Evolutionary conservation across 2,888 invertebrate genomes (phyloP).

Genomic region (Epinotia brunnichana): DNA sequence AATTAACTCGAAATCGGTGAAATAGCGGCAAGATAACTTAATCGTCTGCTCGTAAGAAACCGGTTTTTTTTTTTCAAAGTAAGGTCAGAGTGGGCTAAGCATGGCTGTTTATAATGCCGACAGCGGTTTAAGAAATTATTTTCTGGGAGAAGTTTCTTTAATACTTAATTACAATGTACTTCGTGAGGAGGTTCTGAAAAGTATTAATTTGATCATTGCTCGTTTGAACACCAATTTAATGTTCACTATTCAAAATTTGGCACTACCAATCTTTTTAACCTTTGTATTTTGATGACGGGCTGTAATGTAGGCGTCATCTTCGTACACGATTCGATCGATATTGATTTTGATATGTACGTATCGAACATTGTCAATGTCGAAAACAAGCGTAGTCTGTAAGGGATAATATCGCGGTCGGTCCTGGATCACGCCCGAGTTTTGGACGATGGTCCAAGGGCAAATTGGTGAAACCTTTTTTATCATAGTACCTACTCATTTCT

Average conservation of each 20-base stretch:
- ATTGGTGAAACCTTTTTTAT: not conserved
- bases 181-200: slow-evolving; percentile 17
- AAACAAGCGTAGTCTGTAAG: slow-evolving; percentile 39
- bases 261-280: not conserved
- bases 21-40: slow-evolving; percentile 76
- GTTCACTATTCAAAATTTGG: not conserved
- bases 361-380: slow-evolving; percentile 33
- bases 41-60: slow-evolving; percentile 67
- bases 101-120: slow-evolving; percentile 62
- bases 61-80: slow-evolving; percentile 65
- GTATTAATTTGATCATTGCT: not conserved
- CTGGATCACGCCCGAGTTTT: slow-evolving; percentile 70
- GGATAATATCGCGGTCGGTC: slow-evolving; percentile 59
- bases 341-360: slow-evolving; percentile 25
- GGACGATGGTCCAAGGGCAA: slow-evolving; percentile 53
- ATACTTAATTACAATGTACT: slow-evolving; percentile 42
- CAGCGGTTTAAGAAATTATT: slow-evolving; percentile 51
- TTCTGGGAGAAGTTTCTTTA: slow-evolving; percentile 41
- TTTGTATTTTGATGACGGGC: not conserved
- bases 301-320: not conserved
- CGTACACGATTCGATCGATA: not conserved
- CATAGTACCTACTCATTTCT: not conserved
- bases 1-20: slow-evolving; percentile 78
- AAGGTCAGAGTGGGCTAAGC: slow-evolving; percentile 54
- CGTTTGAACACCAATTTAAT: not conserved